Evolutionary conservation across 2,888 invertebrate genomes (phyloP).

Genomic region (Agrilus biguttatus): DNA sequence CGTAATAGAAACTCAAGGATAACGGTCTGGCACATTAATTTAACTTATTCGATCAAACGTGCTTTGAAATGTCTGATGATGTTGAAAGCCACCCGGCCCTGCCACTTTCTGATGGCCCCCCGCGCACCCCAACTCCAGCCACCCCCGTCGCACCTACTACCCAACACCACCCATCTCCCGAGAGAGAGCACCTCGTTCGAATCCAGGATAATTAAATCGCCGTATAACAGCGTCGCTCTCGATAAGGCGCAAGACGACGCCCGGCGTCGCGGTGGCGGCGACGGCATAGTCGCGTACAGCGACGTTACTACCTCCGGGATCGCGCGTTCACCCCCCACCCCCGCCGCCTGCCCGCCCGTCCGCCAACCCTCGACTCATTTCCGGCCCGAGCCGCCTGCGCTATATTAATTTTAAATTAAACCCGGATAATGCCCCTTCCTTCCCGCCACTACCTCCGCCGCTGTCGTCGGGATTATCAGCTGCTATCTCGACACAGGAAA

Average conservation of each 20-base stretch:
- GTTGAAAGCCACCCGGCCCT: neutral
- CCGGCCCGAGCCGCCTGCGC: constrained; percentile 48
- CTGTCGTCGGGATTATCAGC: constrained; percentile 24
- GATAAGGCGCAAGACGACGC: neutral
- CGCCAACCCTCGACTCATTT: constrained; percentile 48
- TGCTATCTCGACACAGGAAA: constrained; percentile 27
- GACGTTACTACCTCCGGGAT: constrained; percentile 1
- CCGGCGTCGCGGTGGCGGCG: neutral
- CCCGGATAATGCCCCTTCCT: constrained; percentile 37
- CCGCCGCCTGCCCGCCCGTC: constrained; percentile 16
- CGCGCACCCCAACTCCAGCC: neutral
- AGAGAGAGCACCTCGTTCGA: neutral
- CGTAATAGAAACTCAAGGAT: too few relatives aligned
- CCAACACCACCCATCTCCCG: constrained; percentile 4
- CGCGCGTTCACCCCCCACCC: constrained; percentile 8
- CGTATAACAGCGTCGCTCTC: constrained; percentile 1
- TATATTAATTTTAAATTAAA: constrained; percentile 61
- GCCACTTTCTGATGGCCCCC: constrained; percentile 9
- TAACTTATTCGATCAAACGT: too few relatives aligned
- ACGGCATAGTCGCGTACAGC: neutral
- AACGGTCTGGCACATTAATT: too few relatives aligned
- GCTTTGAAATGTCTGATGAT: too few relatives aligned
- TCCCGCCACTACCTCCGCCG: constrained; percentile 16
- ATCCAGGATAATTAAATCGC: neutral
- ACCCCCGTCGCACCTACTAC: constrained; percentile 11